phyloP scores from a whole-genome alignment of 1,140 invertebrate genomes.

The Rhopalosiphum maidis region DNA sequence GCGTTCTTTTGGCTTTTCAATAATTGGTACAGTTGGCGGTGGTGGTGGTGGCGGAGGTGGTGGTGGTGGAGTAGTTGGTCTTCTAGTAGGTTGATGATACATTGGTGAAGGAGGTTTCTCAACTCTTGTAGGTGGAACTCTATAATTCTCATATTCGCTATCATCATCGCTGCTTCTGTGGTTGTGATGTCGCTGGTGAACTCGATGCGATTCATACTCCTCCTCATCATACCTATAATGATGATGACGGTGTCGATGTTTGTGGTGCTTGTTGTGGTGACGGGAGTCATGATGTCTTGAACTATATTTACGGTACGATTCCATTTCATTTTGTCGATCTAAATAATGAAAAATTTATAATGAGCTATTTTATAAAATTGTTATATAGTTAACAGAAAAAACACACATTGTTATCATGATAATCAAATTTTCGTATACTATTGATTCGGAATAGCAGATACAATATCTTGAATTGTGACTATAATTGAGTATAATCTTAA shows the following conservation, averaged over 20 bases:
- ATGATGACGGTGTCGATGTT: slow-evolving; percentile 36
- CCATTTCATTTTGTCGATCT: slow-evolving; percentile 52
- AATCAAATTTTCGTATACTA: neutral
- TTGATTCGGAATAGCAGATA: neutral
- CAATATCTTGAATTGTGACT: neutral
- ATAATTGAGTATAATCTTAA: neutral
- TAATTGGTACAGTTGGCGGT: neutral
- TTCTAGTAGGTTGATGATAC: neutral
- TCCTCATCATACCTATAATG: slow-evolving; percentile 9
- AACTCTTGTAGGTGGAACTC: slow-evolving; percentile 3
- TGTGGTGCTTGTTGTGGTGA: slow-evolving; percentile 46
- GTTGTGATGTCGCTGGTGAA: slow-evolving; percentile 37
- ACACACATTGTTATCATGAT: neutral
- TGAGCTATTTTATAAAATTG: neutral
- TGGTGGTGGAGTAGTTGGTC: slow-evolving; percentile 38
- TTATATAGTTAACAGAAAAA: neutral
- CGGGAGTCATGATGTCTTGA: slow-evolving; percentile 55
- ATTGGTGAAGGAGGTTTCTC: slow-evolving; percentile 53
- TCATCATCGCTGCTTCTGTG: slow-evolving; percentile 35
- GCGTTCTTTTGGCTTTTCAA: slow-evolving; percentile 49
- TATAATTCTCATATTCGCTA: slow-evolving; percentile 29
- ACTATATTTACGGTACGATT: slow-evolving; percentile 50
- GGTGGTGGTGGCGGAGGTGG: neutral
- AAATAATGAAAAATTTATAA: neutral
- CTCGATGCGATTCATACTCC: slow-evolving; percentile 23